phyloP scores from a whole-genome alignment of 2,888 invertebrate species.

The Caenorhabditis doughertyi region DNA sequence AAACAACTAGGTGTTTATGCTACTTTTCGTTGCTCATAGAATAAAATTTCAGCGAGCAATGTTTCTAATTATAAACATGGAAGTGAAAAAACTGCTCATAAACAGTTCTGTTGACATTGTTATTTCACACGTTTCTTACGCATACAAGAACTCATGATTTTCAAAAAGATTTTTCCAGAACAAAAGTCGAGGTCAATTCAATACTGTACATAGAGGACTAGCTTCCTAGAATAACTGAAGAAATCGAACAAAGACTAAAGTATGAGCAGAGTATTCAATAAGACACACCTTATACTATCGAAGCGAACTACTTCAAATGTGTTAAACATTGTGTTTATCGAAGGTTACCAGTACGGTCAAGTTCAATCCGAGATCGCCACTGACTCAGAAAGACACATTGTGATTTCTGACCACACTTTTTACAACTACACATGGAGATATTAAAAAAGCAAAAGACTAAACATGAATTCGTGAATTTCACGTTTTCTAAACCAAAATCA shows the following conservation, averaged over 20 bases:
- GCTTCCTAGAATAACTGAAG: no score
- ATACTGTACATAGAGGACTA: no score
- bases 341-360: not conserved
- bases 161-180: no score
- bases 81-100: not conserved
- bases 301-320: not conserved
- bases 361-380: not conserved
- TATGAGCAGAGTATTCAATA: no score
- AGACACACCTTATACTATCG: no score
- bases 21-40: not conserved
- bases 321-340: not conserved
- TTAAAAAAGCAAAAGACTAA: no score
- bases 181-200: no score
- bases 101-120: slow-evolving; percentile 6
- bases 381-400: not conserved
- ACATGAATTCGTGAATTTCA: no score
- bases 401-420: not conserved
- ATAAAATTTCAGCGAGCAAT: not conserved
- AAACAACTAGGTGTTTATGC: not conserved
- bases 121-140: not conserved
- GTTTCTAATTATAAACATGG: not conserved
- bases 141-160: no score
- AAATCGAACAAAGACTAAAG: no score
- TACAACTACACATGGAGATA: no score
- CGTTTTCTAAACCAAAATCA: no score